These are phyloP conservation scores for Apamea sordens DNA, from an alignment of 2,888 invertebrate species.

Conservation along the genomic window DNA sequence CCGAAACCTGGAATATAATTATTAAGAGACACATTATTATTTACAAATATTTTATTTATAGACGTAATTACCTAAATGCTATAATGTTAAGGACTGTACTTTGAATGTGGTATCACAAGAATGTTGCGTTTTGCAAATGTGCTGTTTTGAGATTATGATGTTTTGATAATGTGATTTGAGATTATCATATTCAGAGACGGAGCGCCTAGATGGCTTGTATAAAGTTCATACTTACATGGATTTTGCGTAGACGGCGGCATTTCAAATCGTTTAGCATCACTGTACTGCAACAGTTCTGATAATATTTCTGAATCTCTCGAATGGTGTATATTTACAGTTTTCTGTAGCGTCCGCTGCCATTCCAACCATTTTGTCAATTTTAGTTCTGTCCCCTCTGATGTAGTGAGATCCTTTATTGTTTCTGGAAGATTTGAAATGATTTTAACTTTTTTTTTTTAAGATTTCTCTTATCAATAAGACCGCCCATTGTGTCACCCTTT, in stretches of 20 bases:
- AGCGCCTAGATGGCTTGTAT: not conserved
- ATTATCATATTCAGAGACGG: not conserved
- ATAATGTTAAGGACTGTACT: no score
- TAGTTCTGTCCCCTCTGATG: constrained; percentile 60
- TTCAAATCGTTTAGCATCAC: constrained; percentile 87
- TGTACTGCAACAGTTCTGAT: constrained; percentile 84
- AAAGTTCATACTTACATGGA: constrained; percentile 76
- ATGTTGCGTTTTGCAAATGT: no score
- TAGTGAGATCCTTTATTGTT: constrained; percentile 53
- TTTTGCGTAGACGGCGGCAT: constrained; percentile 82
- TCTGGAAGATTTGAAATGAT: constrained; percentile 60
- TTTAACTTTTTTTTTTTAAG: not conserved
- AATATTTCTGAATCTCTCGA: constrained; percentile 86
- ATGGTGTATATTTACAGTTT: constrained; percentile 84
- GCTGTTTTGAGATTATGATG: no score
- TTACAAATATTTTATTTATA: no score
- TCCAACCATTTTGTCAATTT: constrained; percentile 84
- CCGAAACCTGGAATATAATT: constrained; percentile 72
- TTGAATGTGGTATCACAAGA: no score
- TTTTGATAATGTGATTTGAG: no score
- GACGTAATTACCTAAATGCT: no score
- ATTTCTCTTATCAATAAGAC: no score
- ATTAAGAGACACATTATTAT: not conserved
- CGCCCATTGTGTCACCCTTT: no score
- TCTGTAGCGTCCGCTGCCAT: constrained; percentile 87